These are phyloP conservation scores for Volucella inanis DNA, from an alignment of 2,888 invertebrate species.

Conservation along the genomic window DNA sequence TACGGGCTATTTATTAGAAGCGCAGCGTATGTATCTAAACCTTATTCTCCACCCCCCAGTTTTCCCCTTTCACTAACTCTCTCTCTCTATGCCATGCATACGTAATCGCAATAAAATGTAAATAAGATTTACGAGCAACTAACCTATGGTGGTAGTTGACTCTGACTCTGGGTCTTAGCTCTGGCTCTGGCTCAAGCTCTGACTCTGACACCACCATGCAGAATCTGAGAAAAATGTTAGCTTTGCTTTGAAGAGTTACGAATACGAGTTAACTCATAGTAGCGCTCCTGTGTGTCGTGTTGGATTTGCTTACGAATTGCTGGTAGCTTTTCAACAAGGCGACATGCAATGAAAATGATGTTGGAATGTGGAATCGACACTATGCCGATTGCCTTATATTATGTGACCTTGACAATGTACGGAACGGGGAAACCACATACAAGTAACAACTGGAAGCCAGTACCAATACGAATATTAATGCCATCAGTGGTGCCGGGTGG, in stretches of 20 bases:
- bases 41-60: neutral
- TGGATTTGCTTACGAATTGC: constrained; percentile 1
- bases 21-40: constrained; percentile 43
- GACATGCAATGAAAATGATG: constrained; percentile 65
- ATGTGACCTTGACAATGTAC: constrained; percentile 67
- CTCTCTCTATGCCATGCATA: constrained; percentile 49
- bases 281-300: constrained; percentile 53
- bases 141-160: constrained; percentile 25
- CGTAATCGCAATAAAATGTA: constrained; percentile 74
- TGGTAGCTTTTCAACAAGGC: constrained; percentile 11
- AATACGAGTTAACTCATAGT: neutral
- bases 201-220: neutral
- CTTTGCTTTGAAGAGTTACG: neutral
- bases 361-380: constrained; percentile 64
- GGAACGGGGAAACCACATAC: neutral
- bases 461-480: neutral
- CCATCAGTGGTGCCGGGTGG: neutral
- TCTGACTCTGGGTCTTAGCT: neutral
- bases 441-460: neutral
- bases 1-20: constrained; percentile 52
- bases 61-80: neutral
- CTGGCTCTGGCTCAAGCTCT: no score
- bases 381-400: constrained; percentile 48
- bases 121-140: constrained; percentile 66
- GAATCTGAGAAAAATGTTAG: constrained; percentile 39